Evolutionary conservation across 2,797 vertebrate species (phyloP), one percentile per base, ranked within the genome.

Genomic region (Tragelaphus oryx): DNA sequence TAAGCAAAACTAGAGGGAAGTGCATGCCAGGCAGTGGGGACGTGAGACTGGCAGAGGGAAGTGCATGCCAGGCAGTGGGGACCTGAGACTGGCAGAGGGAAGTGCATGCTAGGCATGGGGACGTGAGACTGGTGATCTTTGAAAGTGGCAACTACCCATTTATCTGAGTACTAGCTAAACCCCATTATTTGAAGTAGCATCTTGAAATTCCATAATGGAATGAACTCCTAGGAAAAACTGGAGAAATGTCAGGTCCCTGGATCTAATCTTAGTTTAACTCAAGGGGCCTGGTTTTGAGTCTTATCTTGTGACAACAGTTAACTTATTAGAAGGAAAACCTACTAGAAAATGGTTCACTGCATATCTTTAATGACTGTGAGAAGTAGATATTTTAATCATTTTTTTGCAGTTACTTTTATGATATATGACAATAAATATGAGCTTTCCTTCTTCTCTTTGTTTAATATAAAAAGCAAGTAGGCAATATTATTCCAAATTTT

Each of bases 391-490:
- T 55, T 86, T 52, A 84, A 54, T 90, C 14, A 92, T 55, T 79
- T 86, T 52, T 87, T 93, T 92, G 24, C 48, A 78, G 44, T 76
- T 95, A 81, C 6, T 88, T 93, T 93, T 89, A 87, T 85, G 48
- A 95, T 57, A 74, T 41, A 62, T 85, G 11, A n/a, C 30, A 87
- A 88, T 83, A 95, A 92, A 93, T 48, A 28, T 87, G 46, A 93
- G 24, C 6, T 91, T 93, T 59, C 20, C 20, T 91, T 80, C 28
- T 91, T 79, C 26, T 82, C 28, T 79, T 88, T 86, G 96, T 95
- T 96, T 96, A 96, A 96, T 28, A 78, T 16, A 96, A 96, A 97
- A 93, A 79, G 59, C 55, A 98, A 95, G 95, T 17, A 97, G 82
- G 87, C 86, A 95, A 96, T 80, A 96, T 86, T 68, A 86, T 57